Conservation (phyloP, 2,888 invertebrate genomes). For the Ectemnius lituratus region DNA sequence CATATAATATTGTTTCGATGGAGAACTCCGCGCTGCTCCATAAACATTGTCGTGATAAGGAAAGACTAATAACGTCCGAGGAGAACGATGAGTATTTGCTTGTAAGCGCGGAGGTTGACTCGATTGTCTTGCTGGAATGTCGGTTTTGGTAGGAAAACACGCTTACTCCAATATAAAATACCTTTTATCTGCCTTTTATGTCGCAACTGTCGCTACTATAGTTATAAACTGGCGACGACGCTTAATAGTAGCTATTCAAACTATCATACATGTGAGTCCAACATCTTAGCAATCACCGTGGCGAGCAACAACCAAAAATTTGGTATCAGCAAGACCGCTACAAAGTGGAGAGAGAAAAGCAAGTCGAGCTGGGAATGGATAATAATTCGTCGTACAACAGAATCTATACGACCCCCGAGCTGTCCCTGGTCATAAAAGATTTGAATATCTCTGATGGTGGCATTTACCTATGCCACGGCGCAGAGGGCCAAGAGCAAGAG, state of each 20-base stretch:
- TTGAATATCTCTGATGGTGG: constrained; percentile 77
- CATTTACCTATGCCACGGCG: constrained; percentile 79
- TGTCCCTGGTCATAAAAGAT: constrained; percentile 78
- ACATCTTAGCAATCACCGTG: constrained; percentile 67
- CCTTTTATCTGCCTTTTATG: no score
- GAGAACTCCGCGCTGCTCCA: constrained; percentile 57
- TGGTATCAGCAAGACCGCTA: constrained; percentile 79
- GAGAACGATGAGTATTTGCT: constrained; percentile 78
- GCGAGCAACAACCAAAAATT: constrained; percentile 77
- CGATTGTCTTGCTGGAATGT: constrained; percentile 78
- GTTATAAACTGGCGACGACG: no score
- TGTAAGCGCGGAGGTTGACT: constrained; percentile 76
- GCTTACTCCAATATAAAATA: background rate
- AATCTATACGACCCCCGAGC: constrained; percentile 77
- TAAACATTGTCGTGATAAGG: constrained; percentile 77
- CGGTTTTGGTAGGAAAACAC: constrained; percentile 77
- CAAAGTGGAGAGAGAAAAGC: constrained; percentile 67
- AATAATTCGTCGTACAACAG: constrained; percentile 77
- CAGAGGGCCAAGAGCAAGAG: constrained; percentile 73
- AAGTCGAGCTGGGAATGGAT: constrained; percentile 78
- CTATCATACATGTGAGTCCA: background rate
- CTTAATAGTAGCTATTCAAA: no score
- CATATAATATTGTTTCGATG: constrained; percentile 24
- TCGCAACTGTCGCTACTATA: no score
- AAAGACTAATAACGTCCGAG: constrained; percentile 76